Conservation (phyloP, 2,888 invertebrate species). For the Lochmaea capreae region DNA sequence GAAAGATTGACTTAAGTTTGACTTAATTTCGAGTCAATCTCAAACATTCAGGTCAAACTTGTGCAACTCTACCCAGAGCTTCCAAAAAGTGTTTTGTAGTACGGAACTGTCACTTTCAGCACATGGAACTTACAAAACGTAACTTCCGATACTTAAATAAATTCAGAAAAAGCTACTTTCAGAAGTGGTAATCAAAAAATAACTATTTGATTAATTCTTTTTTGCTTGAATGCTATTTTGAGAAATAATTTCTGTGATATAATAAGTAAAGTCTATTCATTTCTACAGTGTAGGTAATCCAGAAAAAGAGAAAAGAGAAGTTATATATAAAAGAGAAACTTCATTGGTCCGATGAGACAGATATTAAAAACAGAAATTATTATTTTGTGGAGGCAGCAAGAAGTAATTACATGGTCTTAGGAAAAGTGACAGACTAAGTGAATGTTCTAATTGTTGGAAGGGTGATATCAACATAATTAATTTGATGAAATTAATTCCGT, state of each 20-base stretch:
- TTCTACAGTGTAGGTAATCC: not conserved
- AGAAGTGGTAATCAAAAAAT: too few species aligned
- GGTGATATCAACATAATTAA: not conserved
- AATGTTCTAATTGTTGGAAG: not conserved
- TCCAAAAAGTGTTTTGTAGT: too few species aligned
- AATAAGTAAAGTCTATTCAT: not conserved
- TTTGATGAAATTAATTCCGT: not conserved
- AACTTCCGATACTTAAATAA: too few species aligned
- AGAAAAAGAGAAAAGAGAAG: not conserved
- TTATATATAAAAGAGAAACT: constrained; percentile 9
- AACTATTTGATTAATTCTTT: not conserved
- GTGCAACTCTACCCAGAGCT: too few species aligned
- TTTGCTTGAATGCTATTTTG: not conserved
- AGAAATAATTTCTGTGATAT: not conserved
- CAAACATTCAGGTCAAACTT: too few species aligned
- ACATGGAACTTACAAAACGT: too few species aligned
- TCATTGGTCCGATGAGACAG: constrained; percentile 17
- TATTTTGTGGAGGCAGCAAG: constrained; percentile 6
- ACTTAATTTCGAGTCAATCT: too few species aligned
- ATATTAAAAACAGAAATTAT: constrained; percentile 20
- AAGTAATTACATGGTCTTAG: not conserved
- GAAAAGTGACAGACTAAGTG: constrained; percentile 3
- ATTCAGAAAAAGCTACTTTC: too few species aligned
- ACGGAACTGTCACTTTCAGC: too few species aligned
- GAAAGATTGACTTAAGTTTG: too few species aligned